Conservation (phyloP, 1,140 invertebrate genomes). For the Drosophila setifemur region DNA sequence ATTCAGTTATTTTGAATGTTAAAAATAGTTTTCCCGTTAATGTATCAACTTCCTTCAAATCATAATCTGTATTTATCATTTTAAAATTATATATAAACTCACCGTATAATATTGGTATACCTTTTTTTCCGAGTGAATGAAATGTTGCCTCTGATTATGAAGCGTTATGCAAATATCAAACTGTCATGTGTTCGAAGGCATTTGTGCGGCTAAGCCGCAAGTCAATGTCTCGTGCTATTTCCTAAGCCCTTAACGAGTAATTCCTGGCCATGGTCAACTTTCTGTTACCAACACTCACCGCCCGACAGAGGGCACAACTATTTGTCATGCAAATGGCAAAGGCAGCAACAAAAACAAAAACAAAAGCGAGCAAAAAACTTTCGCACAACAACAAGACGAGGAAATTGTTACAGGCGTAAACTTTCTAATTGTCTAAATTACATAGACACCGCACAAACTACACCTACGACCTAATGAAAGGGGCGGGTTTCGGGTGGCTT, state of each 20-base stretch:
- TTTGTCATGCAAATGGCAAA: conserved; percentile 69
- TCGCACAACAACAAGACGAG: conserved; percentile 37
- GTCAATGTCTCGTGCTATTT: background rate
- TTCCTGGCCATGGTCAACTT: conserved; percentile 30
- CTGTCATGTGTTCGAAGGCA: background rate
- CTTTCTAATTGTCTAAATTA: conserved; percentile 78
- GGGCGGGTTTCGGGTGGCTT: background rate
- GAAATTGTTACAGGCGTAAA: conserved; percentile 59
- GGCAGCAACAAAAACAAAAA: too few species aligned
- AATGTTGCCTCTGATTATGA: conserved; percentile 49
- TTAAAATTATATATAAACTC: too few species aligned
- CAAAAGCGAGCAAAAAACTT: conserved; percentile 36
- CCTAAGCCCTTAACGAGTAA: background rate
- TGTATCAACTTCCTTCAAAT: too few species aligned
- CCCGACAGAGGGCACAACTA: conserved; percentile 9
- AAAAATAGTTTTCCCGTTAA: too few species aligned
- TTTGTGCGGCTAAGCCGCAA: background rate
- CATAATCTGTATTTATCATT: too few species aligned
- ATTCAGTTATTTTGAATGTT: too few species aligned
- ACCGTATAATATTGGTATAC: background rate
- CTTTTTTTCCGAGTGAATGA: background rate
- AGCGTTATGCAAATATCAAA: conserved; percentile 64
- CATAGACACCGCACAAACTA: conserved; percentile 57
- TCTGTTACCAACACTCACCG: background rate
- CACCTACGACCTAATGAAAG: conserved; percentile 26